Evolutionary conservation across 35 echinoderm and acorn worm species (phyloP).

Genomic region (Apostichopus californicus): DNA sequence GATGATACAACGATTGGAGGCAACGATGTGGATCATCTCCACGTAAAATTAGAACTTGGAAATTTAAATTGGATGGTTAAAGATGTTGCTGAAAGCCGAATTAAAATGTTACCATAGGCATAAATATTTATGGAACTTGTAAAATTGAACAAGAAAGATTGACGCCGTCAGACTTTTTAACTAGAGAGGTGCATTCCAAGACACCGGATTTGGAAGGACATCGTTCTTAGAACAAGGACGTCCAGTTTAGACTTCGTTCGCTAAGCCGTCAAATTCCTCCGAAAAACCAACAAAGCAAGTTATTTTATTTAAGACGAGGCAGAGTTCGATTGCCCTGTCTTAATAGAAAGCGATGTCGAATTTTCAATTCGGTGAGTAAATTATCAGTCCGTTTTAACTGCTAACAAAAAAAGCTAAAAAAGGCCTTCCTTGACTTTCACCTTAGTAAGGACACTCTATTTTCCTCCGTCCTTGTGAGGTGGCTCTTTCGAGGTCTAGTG

Average conservation of each 20-base stretch:
- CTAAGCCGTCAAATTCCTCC: background rate
- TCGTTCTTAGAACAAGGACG: background rate
- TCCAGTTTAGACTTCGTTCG: background rate
- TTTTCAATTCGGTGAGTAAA: slow-evolving; percentile 15
- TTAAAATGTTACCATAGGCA: too few species aligned
- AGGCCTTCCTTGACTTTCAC: slow-evolving; percentile 6
- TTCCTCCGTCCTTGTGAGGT: background rate
- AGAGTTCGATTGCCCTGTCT: background rate
- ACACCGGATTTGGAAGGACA: background rate
- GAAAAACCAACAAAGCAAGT: background rate
- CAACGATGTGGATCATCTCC: too few species aligned
- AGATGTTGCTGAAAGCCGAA: too few species aligned
- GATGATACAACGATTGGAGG: too few species aligned
- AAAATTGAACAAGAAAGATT: background rate
- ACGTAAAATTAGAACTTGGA: too few species aligned
- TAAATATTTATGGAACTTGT: too few species aligned
- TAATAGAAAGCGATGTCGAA: slow-evolving; percentile 1
- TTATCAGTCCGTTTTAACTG: background rate
- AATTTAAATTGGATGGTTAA: too few species aligned
- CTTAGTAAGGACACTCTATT: background rate
- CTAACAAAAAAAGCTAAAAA: too few species aligned
- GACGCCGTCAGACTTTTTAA: background rate
- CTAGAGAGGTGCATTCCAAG: background rate
- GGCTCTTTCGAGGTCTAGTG: background rate
- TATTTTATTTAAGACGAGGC: background rate